These are phyloP conservation scores for Euzetes globulus DNA, from an alignment of 2,888 invertebrate species.

Conservation along the genomic window DNA sequence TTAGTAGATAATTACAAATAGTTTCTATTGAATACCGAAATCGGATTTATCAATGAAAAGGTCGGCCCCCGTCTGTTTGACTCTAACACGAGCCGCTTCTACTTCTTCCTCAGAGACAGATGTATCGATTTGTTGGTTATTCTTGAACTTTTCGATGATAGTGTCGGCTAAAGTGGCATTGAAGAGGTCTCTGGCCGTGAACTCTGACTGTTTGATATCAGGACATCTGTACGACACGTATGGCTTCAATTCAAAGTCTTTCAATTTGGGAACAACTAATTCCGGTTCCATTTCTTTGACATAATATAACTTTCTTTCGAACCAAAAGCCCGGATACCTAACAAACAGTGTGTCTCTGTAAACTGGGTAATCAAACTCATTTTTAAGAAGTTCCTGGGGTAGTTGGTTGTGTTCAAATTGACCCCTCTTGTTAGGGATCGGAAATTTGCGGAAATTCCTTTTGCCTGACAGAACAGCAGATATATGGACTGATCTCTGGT, in stretches of 20 bases:
- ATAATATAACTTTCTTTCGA: conserved; percentile 35
- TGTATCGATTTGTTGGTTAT: conserved; percentile 13
- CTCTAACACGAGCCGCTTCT: conserved; percentile 22
- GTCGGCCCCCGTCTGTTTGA: conserved; percentile 36
- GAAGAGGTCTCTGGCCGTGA: conserved; percentile 60
- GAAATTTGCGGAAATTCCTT: conserved; percentile 73
- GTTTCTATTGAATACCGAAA: conserved; percentile 26
- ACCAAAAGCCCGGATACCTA: conserved; percentile 37
- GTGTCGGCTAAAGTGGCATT: conserved; percentile 38
- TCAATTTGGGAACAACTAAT: conserved; percentile 81
- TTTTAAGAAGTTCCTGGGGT: conserved; percentile 32
- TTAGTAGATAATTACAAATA: too few relatives aligned
- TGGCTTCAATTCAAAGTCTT: conserved; percentile 70
- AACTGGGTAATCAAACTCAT: conserved; percentile 35
- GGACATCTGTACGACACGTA: conserved; percentile 82
- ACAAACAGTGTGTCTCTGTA: conserved; percentile 30
- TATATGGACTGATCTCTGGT: background rate
- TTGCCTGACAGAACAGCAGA: conserved; percentile 53
- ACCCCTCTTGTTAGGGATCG: conserved; percentile 67
- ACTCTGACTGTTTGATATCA: conserved; percentile 68
- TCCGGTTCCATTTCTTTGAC: conserved; percentile 86
- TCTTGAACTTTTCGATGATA: conserved; percentile 40
- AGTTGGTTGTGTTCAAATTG: conserved; percentile 48
- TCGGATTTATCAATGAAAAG: conserved; percentile 31
- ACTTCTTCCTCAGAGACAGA: conserved; percentile 23